Conservation (phyloP, 1,140 invertebrate species). For the Drosophila sechellia region DNA sequence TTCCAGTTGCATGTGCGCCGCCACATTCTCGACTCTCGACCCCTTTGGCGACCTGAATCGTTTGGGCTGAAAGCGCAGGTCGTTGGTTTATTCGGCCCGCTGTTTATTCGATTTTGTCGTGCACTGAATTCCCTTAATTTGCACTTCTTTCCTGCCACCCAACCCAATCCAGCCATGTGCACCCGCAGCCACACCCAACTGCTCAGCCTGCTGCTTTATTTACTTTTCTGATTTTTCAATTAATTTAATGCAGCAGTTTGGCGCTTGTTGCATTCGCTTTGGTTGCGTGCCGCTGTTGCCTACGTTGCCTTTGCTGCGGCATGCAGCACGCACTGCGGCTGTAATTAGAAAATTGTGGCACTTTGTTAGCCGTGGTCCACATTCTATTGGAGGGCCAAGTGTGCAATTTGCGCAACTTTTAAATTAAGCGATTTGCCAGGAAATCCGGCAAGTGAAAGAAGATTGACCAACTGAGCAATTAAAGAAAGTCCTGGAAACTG, state of each 20-base stretch:
- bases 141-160: conserved; percentile 44
- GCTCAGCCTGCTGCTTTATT: conserved; percentile 41
- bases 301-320: conserved; percentile 1
- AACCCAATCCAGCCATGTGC: not conserved
- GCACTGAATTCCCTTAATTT: conserved; percentile 78
- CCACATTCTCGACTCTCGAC: not conserved
- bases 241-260: conserved; percentile 81
- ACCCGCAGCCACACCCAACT: not conserved
- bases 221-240: conserved; percentile 79
- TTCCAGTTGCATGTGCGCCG: conserved; percentile 66
- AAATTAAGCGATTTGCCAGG: conserved; percentile 70
- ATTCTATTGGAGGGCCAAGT: conserved; percentile 44
- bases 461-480: not conserved
- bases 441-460: not conserved
- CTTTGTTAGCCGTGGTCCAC: conserved; percentile 60
- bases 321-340: conserved; percentile 44
- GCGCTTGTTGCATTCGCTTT: conserved; percentile 65
- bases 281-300: conserved; percentile 48
- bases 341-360: conserved; percentile 82
- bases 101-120: conserved; percentile 82
- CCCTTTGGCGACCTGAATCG: conserved; percentile 12
- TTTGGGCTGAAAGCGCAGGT: conserved; percentile 9
- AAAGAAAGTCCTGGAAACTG: too few relatives aligned
- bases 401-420: conserved; percentile 63
- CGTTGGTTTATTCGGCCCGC: conserved; percentile 18